phyloP scores from a whole-genome alignment of 2,888 invertebrate species.

The Diaperis boleti region DNA sequence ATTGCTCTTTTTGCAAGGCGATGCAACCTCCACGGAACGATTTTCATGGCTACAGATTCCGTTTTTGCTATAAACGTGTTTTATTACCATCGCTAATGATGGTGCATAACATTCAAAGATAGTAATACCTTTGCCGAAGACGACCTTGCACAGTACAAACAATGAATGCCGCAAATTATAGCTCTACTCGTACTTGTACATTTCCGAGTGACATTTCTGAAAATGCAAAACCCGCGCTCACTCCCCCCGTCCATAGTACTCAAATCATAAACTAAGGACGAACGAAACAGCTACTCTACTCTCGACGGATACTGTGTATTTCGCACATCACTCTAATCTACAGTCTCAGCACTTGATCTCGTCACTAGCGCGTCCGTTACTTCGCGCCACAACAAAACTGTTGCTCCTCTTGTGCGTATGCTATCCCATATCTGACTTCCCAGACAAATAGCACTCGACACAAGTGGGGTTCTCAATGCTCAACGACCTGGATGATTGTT shows the following conservation, averaged over 20 bases:
- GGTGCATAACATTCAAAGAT: not conserved
- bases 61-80: not conserved
- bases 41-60: too few relatives aligned
- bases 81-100: not conserved
- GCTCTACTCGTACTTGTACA: not conserved
- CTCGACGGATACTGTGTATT: slow-evolving; percentile 3
- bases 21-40: too few relatives aligned
- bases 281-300: slow-evolving; percentile 3
- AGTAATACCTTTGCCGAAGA: not conserved
- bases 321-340: slow-evolving; percentile 9
- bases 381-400: slow-evolving; percentile 48
- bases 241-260: not conserved
- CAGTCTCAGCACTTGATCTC: slow-evolving; percentile 58
- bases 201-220: not conserved
- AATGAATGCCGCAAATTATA: not conserved
- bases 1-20: too few relatives aligned
- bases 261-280: slow-evolving; percentile 21
- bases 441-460: slow-evolving; percentile 79
- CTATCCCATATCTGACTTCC: slow-evolving; percentile 68
- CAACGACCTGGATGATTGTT: slow-evolving; percentile 68
- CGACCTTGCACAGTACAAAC: not conserved
- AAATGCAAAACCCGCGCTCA: not conserved
- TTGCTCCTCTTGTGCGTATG: slow-evolving; percentile 52
- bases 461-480: slow-evolving; percentile 79
- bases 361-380: slow-evolving; percentile 50